Percentiles rank a stretch among this genome's conserved stretches.
Conservation (phyloP, 2,888 invertebrate genomes). For the Tridacna crocea region DNA sequence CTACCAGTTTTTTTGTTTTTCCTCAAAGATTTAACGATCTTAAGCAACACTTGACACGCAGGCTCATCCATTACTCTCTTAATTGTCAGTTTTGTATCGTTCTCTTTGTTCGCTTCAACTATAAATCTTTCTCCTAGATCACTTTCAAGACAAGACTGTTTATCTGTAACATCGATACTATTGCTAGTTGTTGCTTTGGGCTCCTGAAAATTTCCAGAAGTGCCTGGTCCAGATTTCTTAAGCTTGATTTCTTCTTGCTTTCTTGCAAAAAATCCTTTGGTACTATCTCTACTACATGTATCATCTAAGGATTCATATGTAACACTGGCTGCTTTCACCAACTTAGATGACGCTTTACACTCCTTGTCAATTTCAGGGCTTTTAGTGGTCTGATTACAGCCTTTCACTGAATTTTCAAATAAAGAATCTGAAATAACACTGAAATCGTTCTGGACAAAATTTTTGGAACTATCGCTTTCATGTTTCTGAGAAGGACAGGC, state of each 20-base stretch:
- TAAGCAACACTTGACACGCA: too few relatives aligned
- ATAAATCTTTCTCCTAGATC: too few relatives aligned
- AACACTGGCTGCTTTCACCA: not conserved
- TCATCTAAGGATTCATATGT: not conserved
- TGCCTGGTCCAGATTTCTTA: not conserved
- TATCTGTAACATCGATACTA: too few relatives aligned
- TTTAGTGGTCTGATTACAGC: not conserved
- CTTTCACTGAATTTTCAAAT: not conserved
- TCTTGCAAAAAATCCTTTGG: slow-evolving; percentile 26
- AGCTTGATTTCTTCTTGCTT: slow-evolving; percentile 15
- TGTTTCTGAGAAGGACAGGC: too few relatives aligned
- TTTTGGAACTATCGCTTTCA: not conserved
- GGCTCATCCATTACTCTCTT: too few relatives aligned
- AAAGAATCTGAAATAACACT: not conserved
- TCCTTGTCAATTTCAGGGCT: not conserved
- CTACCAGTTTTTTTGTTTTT: too few relatives aligned
- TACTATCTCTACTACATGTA: not conserved
- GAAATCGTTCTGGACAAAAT: not conserved
- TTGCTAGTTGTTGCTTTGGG: too few relatives aligned
- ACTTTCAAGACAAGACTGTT: too few relatives aligned
- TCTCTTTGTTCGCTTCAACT: too few relatives aligned
- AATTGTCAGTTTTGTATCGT: too few relatives aligned
- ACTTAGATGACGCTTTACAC: not conserved
- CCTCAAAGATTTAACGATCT: too few relatives aligned
- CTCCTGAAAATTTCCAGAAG: too few relatives aligned